phyloP scores from a whole-genome alignment of 2,797 vertebrate species.

The Smutsia gigantea region DNA sequence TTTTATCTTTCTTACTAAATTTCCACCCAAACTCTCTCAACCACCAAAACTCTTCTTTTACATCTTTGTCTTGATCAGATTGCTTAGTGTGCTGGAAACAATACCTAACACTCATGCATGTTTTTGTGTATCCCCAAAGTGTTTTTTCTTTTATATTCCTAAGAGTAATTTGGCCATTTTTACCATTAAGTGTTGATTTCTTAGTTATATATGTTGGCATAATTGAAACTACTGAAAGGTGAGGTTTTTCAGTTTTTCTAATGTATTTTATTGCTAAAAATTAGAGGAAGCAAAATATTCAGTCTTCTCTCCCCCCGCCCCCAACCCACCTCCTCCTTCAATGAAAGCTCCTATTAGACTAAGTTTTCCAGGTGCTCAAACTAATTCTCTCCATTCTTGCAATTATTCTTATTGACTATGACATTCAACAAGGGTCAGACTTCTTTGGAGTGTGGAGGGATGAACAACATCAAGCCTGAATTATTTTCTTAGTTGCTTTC shows the following conservation, averaged over 20 bases:
- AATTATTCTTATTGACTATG: background rate
- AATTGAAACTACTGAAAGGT: background rate
- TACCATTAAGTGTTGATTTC: background rate
- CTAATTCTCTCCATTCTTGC: background rate
- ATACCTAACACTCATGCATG: background rate
- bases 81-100: background rate
- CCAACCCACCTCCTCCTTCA: background rate
- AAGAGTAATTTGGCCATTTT: background rate
- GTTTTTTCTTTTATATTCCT: background rate
- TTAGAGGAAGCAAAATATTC: background rate
- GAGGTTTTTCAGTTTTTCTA: background rate
- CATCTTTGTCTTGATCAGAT: background rate
- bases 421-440: background rate
- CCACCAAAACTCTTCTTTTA: background rate
- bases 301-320: background rate
- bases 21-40: background rate
- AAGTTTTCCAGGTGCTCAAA: background rate
- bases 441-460: background rate
- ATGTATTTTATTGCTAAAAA: background rate
- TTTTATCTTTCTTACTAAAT: background rate
- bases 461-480: background rate
- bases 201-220: background rate
- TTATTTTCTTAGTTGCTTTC: background rate
- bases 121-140: background rate
- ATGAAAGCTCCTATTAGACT: background rate